These are phyloP conservation scores for Callopanchax toddi DNA, from an alignment of 2,113 vertebrate genomes.

Conservation along the genomic window DNA sequence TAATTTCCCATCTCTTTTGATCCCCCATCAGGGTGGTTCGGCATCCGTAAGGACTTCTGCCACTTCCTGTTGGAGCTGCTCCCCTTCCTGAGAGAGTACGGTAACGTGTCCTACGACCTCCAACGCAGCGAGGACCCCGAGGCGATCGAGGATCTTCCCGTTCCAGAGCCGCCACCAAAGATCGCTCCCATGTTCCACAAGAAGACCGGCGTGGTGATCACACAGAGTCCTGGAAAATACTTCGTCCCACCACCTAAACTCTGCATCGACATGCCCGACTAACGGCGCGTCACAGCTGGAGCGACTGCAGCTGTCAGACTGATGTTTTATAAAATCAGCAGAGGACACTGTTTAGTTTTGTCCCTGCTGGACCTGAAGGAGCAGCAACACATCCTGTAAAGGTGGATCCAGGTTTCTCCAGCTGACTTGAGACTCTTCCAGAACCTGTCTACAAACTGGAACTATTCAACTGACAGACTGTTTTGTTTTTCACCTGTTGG, in stretches of 20 bases:
- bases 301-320: not conserved
- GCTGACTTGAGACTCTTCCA: constrained; percentile 9
- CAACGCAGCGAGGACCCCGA: constrained; percentile 93
- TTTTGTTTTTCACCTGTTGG: not conserved
- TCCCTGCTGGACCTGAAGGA: constrained; percentile 18
- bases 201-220: constrained; percentile 96
- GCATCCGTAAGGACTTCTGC: constrained; percentile 98
- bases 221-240: constrained; percentile 96
- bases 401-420: constrained; percentile 1
- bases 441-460: not conserved
- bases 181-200: constrained; percentile 96
- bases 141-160: constrained; percentile 87
- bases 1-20: no score
- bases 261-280: constrained; percentile 98
- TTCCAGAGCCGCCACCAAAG: constrained; percentile 91
- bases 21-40: constrained; percentile 91
- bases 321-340: constrained; percentile 9
- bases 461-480: not conserved
- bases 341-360: constrained; percentile 7
- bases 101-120: constrained; percentile 96
- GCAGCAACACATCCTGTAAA: not conserved
- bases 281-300: not conserved
- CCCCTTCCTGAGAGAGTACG: constrained; percentile 94
- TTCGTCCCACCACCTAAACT: constrained; percentile 94
- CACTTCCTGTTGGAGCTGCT: constrained; percentile 98